Conservation (phyloP, 2,797 vertebrate species). For the Rachycentron canadum region DNA sequence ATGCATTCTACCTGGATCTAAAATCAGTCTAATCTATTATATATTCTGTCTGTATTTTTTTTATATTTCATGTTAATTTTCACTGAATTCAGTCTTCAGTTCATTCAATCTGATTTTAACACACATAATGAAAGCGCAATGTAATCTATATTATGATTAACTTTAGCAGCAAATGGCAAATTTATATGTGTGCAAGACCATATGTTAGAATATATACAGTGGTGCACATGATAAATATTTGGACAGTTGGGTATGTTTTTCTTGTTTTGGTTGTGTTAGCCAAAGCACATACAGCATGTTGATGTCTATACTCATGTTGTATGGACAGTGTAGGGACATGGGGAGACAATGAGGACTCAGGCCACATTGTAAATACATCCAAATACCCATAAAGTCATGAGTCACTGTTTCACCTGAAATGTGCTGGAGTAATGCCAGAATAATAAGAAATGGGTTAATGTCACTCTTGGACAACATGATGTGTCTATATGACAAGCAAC, state of each 20-base stretch:
- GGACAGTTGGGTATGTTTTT: too few species aligned
- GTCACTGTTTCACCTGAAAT: not conserved
- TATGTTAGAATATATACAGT: not conserved
- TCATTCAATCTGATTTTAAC: not conserved
- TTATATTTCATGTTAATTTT: not conserved
- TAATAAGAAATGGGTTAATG: not conserved
- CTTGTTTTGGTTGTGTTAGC: not conserved
- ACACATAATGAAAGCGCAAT: not conserved
- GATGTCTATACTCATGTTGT: not conserved
- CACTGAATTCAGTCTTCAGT: not conserved
- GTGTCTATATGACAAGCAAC: slow-evolving; percentile 23
- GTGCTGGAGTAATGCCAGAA: not conserved
- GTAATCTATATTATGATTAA: not conserved
- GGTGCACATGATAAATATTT: too few species aligned
- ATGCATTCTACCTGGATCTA: too few species aligned
- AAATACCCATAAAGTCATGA: not conserved
- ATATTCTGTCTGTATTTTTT: not conserved
- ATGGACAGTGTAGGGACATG: not conserved
- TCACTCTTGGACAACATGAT: not conserved
- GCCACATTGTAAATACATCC: not conserved
- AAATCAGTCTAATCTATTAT: too few species aligned
- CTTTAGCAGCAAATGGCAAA: not conserved
- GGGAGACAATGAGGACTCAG: not conserved
- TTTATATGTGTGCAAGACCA: not conserved
- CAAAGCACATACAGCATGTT: not conserved